phyloP scores from a whole-genome alignment of 2,113 vertebrate species.

The Muntiacus muntjak region DNA sequence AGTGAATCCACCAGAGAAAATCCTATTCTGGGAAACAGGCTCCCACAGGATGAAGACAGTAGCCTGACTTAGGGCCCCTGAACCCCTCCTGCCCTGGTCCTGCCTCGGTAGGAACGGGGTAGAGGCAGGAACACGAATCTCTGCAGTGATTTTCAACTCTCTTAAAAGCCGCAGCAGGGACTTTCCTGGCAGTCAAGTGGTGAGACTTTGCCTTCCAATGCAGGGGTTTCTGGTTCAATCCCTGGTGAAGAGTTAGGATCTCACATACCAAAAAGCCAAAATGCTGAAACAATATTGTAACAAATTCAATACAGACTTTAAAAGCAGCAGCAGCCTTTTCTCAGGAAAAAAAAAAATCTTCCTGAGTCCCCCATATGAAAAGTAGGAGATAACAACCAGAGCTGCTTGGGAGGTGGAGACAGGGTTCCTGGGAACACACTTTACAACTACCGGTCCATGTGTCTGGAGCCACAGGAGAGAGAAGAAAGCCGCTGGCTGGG shows the following conservation, averaged over 20 bases:
- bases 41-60: not conserved
- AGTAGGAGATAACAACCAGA: not conserved
- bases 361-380: not conserved
- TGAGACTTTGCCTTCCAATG: not conserved
- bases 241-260: not conserved
- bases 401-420: not conserved
- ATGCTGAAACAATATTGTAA: not conserved
- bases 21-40: not conserved
- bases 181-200: not conserved
- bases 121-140: not conserved
- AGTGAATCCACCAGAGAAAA: not conserved
- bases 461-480: not conserved
- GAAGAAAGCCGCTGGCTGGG: not conserved
- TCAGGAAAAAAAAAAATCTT: not conserved
- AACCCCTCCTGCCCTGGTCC: too few relatives aligned
- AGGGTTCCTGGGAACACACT: not conserved
- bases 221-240: not conserved
- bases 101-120: fast-evolving
- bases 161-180: not conserved
- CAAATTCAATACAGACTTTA: not conserved
- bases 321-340: not conserved
- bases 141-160: not conserved
- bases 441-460: fast-evolving
- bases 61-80: too few relatives aligned
- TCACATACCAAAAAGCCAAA: not conserved